These are phyloP conservation scores for Muscidifurax raptorellus DNA, from an alignment of 1,140 invertebrate species.

Conservation along the genomic window DNA sequence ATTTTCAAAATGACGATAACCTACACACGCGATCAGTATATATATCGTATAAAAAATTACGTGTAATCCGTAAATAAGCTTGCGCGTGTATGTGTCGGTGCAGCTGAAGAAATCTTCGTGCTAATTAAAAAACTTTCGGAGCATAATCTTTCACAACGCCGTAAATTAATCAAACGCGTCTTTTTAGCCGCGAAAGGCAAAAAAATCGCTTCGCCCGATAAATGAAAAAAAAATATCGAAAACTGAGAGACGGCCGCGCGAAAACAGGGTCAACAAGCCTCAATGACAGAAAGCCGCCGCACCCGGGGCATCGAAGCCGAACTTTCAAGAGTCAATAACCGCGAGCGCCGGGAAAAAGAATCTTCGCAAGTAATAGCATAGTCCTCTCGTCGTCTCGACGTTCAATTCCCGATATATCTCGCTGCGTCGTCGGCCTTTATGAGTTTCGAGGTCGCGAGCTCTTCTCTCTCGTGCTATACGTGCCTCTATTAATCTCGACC, in stretches of 20 bases:
- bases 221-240: neutral
- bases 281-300: neutral
- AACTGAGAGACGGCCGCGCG: neutral
- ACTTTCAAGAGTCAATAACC: constrained; percentile 7
- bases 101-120: neutral
- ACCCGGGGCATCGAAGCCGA: neutral
- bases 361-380: neutral
- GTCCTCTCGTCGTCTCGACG: constrained; percentile 13
- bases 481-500: constrained; percentile 21
- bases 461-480: neutral
- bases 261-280: neutral
- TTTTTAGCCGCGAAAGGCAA: neutral
- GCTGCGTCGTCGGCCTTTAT: neutral
- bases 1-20: neutral
- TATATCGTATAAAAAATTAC: too few relatives aligned
- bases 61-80: too few relatives aligned
- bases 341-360: neutral
- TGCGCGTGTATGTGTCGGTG: neutral
- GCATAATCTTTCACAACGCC: neutral
- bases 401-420: constrained; percentile 13
- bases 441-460: constrained; percentile 13
- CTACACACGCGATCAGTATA: neutral
- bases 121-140: neutral
- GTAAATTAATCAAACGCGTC: neutral
- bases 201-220: neutral